Evolutionary conservation across 2,888 invertebrate species (phyloP), one percentile per base, ranked within the genome.

Genomic region (Scrobipalpa costella): DNA sequence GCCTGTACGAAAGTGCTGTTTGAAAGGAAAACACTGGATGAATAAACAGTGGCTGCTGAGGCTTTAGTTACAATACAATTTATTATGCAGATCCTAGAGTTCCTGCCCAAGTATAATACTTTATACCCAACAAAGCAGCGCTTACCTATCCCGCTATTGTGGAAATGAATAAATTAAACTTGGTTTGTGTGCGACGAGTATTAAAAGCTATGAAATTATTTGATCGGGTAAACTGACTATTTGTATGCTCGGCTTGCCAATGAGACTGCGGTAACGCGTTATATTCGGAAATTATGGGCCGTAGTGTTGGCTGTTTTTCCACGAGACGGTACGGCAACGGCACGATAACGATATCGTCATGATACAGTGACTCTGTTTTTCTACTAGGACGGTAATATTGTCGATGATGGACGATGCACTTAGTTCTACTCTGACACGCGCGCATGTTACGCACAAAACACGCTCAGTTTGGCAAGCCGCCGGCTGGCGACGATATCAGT

Each of bases 51-150:
- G 60, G 60, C 19, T 47, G 40, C 60, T 33, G 47, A 34, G 27
- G n/a, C 52, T 44, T 58, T 63, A 63, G 63, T 49, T 63, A 63
- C 7, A 57, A 63, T 63, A 63, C 27, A 59, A 63, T 63, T 63
- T 63, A 59, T 59, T 59, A 59, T 63, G 63, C 38, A 59, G 58
- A 63, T 63, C 63, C 47, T 36, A 40, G 17, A 59, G 58, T 59
- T 52, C 36, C 57, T 57, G 49, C 17, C 62, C 38, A 40, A 49
- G 57, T 21, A 63, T 60, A 60, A 60, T 60, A 60, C 49, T 58
- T 58, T 49, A 58, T 17, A 62, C 50, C 47, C 34, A 49, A 57
- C 57, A 58, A 55, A 63, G 58, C 63, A 49, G 36, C 17, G 19
- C 33, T 58, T 63, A 36, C 63, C 58, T 58, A 49, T 34, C 36